Evolutionary conservation across 1,140 invertebrate species (phyloP).

Genomic region (Platorchestia sp.): DNA sequence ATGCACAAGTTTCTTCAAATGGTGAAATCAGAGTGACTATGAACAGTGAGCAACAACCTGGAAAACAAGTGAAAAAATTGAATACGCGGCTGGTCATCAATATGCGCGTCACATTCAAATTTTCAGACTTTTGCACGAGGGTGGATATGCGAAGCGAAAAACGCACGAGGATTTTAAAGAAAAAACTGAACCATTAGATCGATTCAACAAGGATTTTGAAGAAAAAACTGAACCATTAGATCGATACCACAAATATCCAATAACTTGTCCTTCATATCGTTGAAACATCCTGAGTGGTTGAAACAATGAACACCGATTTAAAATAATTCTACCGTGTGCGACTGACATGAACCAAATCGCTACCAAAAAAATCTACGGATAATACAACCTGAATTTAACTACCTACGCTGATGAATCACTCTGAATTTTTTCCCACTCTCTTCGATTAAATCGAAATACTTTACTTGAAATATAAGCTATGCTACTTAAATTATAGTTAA

Average conservation of each 20-base stretch:
- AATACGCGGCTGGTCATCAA: not conserved
- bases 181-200: too few relatives aligned
- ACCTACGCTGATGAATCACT: not conserved
- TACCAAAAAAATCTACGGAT: not conserved
- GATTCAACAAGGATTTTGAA: too few relatives aligned
- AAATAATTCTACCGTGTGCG: not conserved
- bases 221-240: not conserved
- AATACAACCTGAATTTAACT: not conserved
- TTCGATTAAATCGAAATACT: not conserved
- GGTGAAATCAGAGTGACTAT: not conserved
- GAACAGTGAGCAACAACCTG: too few relatives aligned
- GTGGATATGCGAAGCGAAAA: too few relatives aligned
- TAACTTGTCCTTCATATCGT: not conserved
- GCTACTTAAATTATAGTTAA: too few relatives aligned
- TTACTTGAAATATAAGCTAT: not conserved
- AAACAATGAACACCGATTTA: not conserved
- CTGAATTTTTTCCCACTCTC: not conserved
- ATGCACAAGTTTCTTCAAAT: not conserved
- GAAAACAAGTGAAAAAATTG: not conserved
- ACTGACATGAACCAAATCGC: not conserved
- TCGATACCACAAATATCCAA: not conserved
- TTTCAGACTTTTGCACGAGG: too few relatives aligned
- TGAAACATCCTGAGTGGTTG: not conserved
- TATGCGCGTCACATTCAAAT: too few relatives aligned
- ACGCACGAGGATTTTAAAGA: too few relatives aligned